phyloP scores from a whole-genome alignment of 2,888 invertebrate genomes.

The Lasioglossum morio region DNA sequence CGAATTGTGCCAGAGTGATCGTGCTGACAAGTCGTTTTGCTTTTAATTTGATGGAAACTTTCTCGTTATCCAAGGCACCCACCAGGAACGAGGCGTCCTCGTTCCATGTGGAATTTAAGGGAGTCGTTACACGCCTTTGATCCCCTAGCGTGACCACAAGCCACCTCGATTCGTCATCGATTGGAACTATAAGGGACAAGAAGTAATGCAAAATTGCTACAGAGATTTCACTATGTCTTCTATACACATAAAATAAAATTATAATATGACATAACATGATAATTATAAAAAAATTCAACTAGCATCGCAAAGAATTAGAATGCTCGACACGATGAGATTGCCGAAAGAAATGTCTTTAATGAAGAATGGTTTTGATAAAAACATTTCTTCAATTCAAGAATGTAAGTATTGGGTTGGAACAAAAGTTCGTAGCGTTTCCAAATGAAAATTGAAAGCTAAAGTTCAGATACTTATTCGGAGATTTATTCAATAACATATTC shows the following conservation, averaged over 20 bases:
- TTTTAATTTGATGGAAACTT: conserved; percentile 85
- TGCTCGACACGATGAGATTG: background rate
- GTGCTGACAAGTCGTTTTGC: conserved; percentile 85
- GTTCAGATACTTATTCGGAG: too few species aligned
- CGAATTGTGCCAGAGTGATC: conserved; percentile 85
- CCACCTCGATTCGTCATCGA: conserved; percentile 85
- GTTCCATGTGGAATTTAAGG: conserved; percentile 83
- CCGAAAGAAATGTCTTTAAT: background rate
- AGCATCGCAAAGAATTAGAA: background rate
- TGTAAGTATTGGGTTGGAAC: too few species aligned
- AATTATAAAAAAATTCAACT: background rate
- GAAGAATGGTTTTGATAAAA: background rate
- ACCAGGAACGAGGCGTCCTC: conserved; percentile 86
- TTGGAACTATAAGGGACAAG: conserved; percentile 53
- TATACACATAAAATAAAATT: background rate
- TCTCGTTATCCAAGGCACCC: conserved; percentile 83
- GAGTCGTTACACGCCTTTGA: conserved; percentile 83
- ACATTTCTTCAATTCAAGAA: too few species aligned
- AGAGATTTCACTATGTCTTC: background rate
- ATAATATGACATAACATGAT: background rate
- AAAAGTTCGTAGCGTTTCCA: too few species aligned
- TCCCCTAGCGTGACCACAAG: conserved; percentile 84
- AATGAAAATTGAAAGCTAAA: too few species aligned
- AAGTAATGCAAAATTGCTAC: background rate
- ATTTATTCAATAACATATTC: too few species aligned